Conservation (phyloP, 2,888 invertebrate species). For the Tipula unca region DNA sequence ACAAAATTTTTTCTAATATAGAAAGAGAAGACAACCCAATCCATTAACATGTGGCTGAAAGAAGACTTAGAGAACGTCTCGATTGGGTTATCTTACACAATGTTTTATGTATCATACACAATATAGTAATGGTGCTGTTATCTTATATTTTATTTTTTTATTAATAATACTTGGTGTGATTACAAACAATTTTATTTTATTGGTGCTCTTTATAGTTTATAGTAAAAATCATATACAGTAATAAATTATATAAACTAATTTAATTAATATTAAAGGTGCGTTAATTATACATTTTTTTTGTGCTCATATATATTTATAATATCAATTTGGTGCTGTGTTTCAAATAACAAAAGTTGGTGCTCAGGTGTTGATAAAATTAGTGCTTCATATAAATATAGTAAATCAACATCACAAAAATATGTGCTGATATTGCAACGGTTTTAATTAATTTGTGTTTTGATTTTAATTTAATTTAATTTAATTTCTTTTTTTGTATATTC, state of each 20-base stretch:
- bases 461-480: neutral
- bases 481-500: neutral
- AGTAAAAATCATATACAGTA: neutral
- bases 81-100: neutral
- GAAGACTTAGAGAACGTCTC: neutral
- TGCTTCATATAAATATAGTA: neutral
- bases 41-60: neutral
- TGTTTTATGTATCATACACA: neutral
- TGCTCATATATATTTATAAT: neutral
- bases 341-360: constrained; percentile 1
- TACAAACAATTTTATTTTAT: neutral
- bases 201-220: neutral
- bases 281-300: neutral
- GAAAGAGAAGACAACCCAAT: neutral
- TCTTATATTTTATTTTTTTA: constrained; percentile 9
- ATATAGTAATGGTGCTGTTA: neutral
- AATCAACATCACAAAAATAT: neutral
- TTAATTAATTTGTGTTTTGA: constrained; percentile 17
- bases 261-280: neutral
- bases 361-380: constrained; percentile 16
- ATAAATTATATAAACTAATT: neutral
- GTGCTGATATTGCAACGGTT: neutral
- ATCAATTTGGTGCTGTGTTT: constrained; percentile 14
- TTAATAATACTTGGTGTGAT: neutral
- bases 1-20: neutral